These are phyloP conservation scores for Oophaga sylvatica DNA, from an alignment of 2,797 vertebrate species.

Conservation along the genomic window DNA sequence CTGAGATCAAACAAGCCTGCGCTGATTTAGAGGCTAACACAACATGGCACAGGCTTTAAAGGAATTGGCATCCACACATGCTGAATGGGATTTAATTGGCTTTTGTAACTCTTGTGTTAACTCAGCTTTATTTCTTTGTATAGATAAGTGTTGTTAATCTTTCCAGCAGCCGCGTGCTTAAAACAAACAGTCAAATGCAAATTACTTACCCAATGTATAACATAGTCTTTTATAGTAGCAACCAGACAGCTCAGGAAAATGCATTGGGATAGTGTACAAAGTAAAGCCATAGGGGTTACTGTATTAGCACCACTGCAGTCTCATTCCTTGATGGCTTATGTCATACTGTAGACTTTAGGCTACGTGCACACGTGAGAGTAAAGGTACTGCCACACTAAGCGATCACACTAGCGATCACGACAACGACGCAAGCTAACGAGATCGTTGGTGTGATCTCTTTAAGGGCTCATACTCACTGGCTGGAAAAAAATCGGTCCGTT, in stretches of 20 bases:
- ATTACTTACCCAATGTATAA: conserved; percentile 28
- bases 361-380: too few relatives aligned
- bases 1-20: conserved; percentile 53
- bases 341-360: too few relatives aligned
- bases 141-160: conserved; percentile 57
- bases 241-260: not conserved
- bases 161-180: conserved; percentile 35
- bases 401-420: too few relatives aligned
- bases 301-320: too few relatives aligned
- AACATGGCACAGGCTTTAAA: conserved; percentile 51
- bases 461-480: too few relatives aligned
- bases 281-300: not conserved
- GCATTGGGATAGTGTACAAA: not conserved
- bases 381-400: too few relatives aligned
- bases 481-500: too few relatives aligned
- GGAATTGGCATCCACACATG: conserved; percentile 44
- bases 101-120: conserved; percentile 53
- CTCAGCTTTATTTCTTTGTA: conserved; percentile 52
- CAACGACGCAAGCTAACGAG: too few relatives aligned
- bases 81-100: conserved; percentile 54
- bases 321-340: too few relatives aligned
- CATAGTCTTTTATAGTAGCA: not conserved
- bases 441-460: too few relatives aligned
- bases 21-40: conserved; percentile 54
- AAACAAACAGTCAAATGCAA: conserved; percentile 53